phyloP scores from a whole-genome alignment of 2,113 vertebrate genomes.

The Carassius gibelio region DNA sequence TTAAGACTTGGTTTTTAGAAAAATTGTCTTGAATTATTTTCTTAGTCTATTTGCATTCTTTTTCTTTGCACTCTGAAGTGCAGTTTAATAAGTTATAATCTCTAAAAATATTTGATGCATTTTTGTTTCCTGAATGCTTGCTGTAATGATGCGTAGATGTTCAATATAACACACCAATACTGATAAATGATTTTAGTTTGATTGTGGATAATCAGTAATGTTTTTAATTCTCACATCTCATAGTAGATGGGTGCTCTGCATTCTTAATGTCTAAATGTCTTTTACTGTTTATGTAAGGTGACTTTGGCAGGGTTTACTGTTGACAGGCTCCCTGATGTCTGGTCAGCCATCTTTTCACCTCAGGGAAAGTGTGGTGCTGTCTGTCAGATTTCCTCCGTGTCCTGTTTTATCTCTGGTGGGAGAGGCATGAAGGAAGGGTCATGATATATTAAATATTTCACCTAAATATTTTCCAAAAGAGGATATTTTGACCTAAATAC shows the following conservation, averaged over 20 bases:
- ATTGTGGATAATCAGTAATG: no score
- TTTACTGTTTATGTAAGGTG: constrained; percentile 23
- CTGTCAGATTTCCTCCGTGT: neutral
- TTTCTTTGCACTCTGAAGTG: no score
- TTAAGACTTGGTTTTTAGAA: no score
- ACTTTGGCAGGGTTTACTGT: constrained; percentile 7
- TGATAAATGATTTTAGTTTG: neutral
- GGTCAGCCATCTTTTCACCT: constrained; percentile 28
- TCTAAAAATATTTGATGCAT: no score
- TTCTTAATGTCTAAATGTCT: constrained; percentile 3
- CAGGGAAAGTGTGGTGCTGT: neutral
- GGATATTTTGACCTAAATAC: neutral
- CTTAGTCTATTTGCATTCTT: neutral
- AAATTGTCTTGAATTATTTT: no score
- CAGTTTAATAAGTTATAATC: no score
- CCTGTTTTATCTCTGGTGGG: neutral
- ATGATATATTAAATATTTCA: neutral
- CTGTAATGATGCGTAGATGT: no score
- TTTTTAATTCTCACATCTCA: neutral
- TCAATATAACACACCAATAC: neutral
- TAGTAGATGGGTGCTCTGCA: constrained; percentile 12
- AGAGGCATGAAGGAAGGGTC: neutral
- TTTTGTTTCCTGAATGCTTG: no score
- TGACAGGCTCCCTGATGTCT: constrained; percentile 11
- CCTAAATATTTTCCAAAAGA: neutral